phyloP scores from a whole-genome alignment of 2,797 vertebrate species.

The Paratrypauchen microcephalus region DNA sequence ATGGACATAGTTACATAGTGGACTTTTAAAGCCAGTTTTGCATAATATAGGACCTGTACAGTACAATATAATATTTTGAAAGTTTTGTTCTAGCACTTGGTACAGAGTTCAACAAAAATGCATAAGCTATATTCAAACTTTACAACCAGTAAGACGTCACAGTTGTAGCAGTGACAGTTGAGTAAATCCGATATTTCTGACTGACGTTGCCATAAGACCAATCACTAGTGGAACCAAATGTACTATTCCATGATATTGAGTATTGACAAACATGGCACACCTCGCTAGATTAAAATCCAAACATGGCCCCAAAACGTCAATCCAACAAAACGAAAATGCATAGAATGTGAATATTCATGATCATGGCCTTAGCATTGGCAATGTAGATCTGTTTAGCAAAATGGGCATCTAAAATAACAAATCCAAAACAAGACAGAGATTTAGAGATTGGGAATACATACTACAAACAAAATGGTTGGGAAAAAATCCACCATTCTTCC shows the following conservation, averaged over 20 bases:
- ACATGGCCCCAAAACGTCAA: neutral
- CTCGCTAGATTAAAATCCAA: neutral
- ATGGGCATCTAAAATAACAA: neutral
- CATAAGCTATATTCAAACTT: too few relatives aligned
- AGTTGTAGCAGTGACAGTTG: too few relatives aligned
- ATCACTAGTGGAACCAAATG: neutral
- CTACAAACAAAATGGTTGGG: neutral
- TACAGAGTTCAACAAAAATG: too few relatives aligned
- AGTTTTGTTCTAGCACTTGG: too few relatives aligned
- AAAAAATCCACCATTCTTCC: neutral
- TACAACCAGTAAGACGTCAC: too few relatives aligned
- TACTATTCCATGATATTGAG: neutral
- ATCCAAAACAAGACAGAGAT: neutral
- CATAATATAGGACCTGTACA: too few relatives aligned
- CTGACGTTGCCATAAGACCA: neutral
- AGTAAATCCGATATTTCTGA: too few relatives aligned
- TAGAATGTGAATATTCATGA: conserved; percentile 3
- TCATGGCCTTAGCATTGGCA: neutral
- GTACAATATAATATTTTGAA: too few relatives aligned
- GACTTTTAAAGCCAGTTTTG: too few relatives aligned
- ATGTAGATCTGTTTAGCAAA: neutral
- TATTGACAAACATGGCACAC: neutral
- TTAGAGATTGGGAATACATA: neutral
- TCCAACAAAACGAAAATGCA: neutral
- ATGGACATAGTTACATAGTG: too few relatives aligned